Percentiles rank a stretch among this genome's conserved stretches.
These are phyloP conservation scores for Zaprionus ornatus DNA, from an alignment of 1,140 invertebrate genomes.

Conservation along the genomic window DNA sequence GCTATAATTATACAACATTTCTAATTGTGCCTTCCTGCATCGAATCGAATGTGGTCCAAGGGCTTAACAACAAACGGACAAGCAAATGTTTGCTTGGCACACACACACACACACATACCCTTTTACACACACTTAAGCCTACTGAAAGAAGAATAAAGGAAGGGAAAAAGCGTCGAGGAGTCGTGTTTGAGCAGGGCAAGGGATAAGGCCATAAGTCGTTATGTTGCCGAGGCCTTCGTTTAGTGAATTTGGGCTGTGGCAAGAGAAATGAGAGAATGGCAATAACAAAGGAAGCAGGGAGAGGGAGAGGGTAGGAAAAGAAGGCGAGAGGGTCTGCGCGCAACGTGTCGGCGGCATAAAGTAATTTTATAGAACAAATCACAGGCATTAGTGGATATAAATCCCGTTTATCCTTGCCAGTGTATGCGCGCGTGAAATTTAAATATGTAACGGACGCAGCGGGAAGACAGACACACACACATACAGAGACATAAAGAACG, in stretches of 20 bases:
- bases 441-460: constrained; percentile 59
- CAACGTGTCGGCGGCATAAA: constrained; percentile 74
- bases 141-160: constrained; percentile 31
- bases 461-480: not conserved
- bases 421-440: constrained; percentile 80
- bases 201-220: constrained; percentile 72
- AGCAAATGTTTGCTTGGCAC: constrained; percentile 16
- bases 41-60: constrained; percentile 8
- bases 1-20: constrained; percentile 31
- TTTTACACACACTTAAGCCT: not conserved
- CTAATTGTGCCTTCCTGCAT: constrained; percentile 16
- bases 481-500: not conserved
- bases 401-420: constrained; percentile 79
- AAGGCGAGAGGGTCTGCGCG: constrained; percentile 29
- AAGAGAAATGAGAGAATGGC: constrained; percentile 24
- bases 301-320: not conserved
- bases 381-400: constrained; percentile 80
- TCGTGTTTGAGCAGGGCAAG: constrained; percentile 55
- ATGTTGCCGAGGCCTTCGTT: constrained; percentile 49
- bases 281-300: constrained; percentile 35
- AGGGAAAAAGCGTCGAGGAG: constrained; percentile 13
- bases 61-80: constrained; percentile 2
- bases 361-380: constrained; percentile 83
- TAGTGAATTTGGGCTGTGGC: constrained; percentile 55
- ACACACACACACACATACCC: not conserved